Base-by-base conservation (phyloP, 2,113 vertebrate species). In the Eudyptes chrysolophus region DNA sequence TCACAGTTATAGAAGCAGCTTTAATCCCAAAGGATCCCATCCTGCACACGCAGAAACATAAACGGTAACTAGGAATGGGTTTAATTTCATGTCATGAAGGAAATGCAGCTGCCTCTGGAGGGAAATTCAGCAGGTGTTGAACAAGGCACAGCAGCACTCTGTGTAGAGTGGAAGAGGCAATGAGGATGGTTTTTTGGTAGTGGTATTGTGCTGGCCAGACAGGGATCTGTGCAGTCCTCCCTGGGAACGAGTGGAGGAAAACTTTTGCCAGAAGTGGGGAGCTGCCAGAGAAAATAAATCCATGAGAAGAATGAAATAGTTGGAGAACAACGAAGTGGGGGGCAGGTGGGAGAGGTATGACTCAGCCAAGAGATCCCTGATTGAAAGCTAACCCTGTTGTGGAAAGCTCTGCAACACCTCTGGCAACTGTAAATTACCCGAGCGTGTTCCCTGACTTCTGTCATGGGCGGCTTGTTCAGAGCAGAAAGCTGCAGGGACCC, bases 401-500 rank as follows among this genome's bases (percentile, higher is more conserved):
- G 55, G 60, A 75, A 61, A 87, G 78, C 55, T 94, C 82, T 84
- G 60, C 72, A 60, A 85, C 88, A 70, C 55, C 60, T 93, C 36
- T 18, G 57, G 60, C 36, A 70, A 13, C 6, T 3, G 4, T 25
- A 40, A 82, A 61, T 38, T 2, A 16, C 22, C 16, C 0, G 0
- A 79, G 69, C 19, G 0, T 0, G 10, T 79, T 66, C 82, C 36
- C 52, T 71, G 62, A 15, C 34, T 5, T 34, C 57, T 78, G 38
- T 27, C 85, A 10, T 1, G 19, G 65, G 40, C 6, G 13, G 48
- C 36, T 74, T 40, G 34, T 61, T 54, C 55, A 57, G 49, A 77
- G 72, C 27, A 60, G 51, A 60, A 38, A 52, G 60, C 55, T 74
- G 75, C 69, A 84, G 48, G 25, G 52, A 70, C 6, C 26, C 30